phyloP scores from a whole-genome alignment of 2,797 vertebrate genomes.

The Sarcophilus harrisii region DNA sequence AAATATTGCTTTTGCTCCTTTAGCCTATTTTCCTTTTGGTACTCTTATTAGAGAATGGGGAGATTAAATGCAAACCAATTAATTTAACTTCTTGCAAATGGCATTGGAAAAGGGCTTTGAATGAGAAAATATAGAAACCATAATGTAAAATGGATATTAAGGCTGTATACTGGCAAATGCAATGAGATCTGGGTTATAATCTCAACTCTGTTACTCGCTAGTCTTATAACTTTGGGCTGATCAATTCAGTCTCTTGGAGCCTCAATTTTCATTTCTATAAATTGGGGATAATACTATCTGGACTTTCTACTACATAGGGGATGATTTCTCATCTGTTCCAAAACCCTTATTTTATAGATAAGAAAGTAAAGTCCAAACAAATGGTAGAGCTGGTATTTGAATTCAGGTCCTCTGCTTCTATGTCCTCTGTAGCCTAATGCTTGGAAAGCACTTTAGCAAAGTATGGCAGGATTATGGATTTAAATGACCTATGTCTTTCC shows the following conservation, averaged over 20 bases:
- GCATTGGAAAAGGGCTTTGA: background rate
- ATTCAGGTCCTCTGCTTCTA: background rate
- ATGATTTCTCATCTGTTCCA: background rate
- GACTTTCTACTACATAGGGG: background rate
- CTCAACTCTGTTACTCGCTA: background rate
- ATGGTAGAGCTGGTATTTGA: background rate
- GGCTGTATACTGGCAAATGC: background rate
- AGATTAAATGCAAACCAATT: background rate
- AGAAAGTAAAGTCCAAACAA: background rate
- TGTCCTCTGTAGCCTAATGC: background rate
- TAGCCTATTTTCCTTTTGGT: background rate
- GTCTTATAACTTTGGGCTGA: background rate
- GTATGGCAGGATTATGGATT: background rate
- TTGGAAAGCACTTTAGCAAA: background rate
- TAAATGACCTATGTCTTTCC: constrained; percentile 31
- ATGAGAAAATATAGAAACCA: background rate
- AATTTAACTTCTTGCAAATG: constrained; percentile 5
- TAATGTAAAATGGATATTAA: constrained; percentile 9
- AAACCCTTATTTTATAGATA: background rate
- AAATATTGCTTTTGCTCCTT: background rate
- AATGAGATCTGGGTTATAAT: background rate
- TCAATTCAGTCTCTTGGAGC: background rate
- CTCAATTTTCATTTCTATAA: background rate
- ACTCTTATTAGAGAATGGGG: background rate
- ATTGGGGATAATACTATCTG: background rate